These are phyloP conservation scores for Crotalus tigris DNA, from an alignment of 2,113 vertebrate species.

Conservation along the genomic window DNA sequence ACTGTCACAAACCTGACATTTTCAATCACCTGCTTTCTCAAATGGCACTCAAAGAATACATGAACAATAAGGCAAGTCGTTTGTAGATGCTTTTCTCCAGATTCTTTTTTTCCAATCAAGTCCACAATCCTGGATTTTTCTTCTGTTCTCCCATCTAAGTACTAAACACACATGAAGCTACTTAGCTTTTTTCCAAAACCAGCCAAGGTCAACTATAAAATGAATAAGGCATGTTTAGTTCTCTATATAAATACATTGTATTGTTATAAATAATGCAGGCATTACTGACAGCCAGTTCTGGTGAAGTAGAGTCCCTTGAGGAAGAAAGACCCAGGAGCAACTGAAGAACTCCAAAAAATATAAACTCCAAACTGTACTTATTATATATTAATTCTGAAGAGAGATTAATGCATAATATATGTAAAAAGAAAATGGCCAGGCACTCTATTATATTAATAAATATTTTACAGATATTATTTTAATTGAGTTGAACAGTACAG, in stretches of 20 bases:
- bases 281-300: background rate
- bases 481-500: background rate
- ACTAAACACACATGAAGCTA: background rate
- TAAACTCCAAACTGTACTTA: background rate
- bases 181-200: background rate
- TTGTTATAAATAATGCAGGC: background rate
- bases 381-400: background rate
- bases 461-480: background rate
- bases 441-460: background rate
- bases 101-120: background rate
- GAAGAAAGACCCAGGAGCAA: background rate
- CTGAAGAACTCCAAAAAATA: background rate
- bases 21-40: background rate
- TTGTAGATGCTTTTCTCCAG: background rate
- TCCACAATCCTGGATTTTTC: background rate
- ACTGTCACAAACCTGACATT: background rate
- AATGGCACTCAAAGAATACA: background rate
- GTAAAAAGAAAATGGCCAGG: background rate
- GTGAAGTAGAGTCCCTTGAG: background rate
- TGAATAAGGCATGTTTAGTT: background rate
- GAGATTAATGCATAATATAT: background rate
- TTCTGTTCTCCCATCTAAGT: background rate
- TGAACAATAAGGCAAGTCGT: background rate
- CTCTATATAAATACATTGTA: background rate
- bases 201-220: background rate